These are phyloP conservation scores for Macroglossus sobrinus DNA, from an alignment of 2,113 vertebrate species.

Conservation along the genomic window DNA sequence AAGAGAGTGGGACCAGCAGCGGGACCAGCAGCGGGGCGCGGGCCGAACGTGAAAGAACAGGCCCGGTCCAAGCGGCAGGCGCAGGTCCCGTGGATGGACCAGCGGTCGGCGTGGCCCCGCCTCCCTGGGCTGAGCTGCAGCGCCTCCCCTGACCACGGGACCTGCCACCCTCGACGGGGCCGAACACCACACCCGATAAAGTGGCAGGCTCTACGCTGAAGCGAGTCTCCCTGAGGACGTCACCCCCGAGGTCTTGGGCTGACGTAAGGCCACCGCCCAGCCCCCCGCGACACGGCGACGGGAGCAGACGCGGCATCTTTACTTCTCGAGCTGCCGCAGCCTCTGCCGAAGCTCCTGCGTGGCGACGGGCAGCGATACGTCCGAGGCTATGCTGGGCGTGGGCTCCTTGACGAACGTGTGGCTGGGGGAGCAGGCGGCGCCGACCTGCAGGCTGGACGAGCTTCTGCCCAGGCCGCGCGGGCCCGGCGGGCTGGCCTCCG, in stretches of 20 bases:
- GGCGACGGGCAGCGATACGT: conserved; percentile 93
- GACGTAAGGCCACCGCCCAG: neutral
- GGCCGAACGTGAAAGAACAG: neutral
- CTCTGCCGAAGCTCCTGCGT: conserved; percentile 94
- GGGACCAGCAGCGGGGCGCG: neutral
- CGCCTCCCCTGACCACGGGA: neutral
- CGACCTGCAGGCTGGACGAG: conserved; percentile 85
- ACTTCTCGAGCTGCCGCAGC: conserved; percentile 94
- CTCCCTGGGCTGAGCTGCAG: neutral
- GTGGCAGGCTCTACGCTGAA: neutral
- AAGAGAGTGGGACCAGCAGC: accelerated
- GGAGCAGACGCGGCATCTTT: conserved; percentile 22
- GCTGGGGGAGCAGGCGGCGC: conserved; percentile 85
- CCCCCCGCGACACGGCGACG: accelerated
- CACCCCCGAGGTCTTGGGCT: neutral
- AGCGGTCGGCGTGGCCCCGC: neutral
- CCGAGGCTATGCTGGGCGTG: conserved; percentile 96
- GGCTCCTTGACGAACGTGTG: conserved; percentile 90
- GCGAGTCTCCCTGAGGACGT: neutral
- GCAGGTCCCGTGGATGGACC: neutral
- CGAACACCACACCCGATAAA: neutral
- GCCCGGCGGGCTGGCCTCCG: conserved; percentile 76
- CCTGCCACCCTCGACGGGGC: neutral
- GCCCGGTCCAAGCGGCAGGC: too few species aligned
- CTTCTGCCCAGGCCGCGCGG: conserved; percentile 83